These are phyloP conservation scores for Choloepus didactylus DNA, from an alignment of 2,797 vertebrate species.

Conservation along the genomic window DNA sequence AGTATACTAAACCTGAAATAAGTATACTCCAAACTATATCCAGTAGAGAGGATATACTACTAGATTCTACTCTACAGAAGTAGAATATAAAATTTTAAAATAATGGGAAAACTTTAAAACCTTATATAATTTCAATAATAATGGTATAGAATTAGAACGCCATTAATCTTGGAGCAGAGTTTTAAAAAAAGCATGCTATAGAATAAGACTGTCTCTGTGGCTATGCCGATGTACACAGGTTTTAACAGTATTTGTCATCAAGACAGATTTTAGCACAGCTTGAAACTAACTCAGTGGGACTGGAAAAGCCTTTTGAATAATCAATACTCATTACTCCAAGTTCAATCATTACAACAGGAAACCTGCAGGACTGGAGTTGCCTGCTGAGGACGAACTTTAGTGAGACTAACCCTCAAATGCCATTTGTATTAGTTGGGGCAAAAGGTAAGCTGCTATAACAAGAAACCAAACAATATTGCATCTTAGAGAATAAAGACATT, in stretches of 20 bases:
- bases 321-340: not conserved
- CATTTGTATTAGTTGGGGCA: not conserved
- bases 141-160: not conserved
- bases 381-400: not conserved
- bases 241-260: not conserved
- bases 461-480: not conserved
- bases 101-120: not conserved
- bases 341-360: not conserved
- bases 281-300: not conserved
- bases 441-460: slow-evolving; percentile 4
- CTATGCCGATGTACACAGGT: not conserved
- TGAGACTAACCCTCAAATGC: not conserved
- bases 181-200: not conserved
- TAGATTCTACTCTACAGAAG: not conserved
- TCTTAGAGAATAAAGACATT: not conserved
- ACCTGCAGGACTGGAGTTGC: not conserved
- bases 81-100: not conserved
- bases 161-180: not conserved
- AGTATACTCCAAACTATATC: not conserved
- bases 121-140: not conserved
- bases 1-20: not conserved
- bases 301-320: not conserved
- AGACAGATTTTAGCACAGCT: not conserved
- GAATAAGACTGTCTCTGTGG: not conserved
- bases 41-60: not conserved